Evolutionary conservation across 2,888 invertebrate species (phyloP).

Genomic region (Philopedon plagiatum): DNA sequence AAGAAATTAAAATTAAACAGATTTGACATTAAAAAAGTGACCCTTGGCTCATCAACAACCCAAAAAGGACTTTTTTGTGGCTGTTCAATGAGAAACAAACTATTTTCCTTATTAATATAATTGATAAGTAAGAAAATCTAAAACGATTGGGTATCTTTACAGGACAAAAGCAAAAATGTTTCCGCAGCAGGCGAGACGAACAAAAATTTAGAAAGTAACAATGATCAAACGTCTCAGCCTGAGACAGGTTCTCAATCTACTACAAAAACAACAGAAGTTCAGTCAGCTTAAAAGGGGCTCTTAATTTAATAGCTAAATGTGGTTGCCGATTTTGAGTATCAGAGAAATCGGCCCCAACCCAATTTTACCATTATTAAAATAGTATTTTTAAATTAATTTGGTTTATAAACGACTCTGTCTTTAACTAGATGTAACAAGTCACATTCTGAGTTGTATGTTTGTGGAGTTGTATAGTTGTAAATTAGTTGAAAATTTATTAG

Average conservation of each 20-base stretch:
- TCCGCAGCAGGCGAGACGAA: conserved; percentile 67
- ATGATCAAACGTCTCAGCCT: conserved; percentile 59
- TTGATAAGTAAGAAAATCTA: conserved; percentile 34
- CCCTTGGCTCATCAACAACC: conserved; percentile 29
- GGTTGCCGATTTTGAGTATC: conserved; percentile 25
- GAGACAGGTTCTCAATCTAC: conserved; percentile 60
- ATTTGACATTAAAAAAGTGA: conserved; percentile 34
- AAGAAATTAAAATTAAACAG: not conserved
- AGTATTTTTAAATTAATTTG: conserved; percentile 24
- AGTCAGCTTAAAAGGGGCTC: conserved; percentile 56
- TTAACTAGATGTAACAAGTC: conserved; percentile 29
- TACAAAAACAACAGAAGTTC: conserved; percentile 60
- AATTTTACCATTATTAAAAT: conserved; percentile 27
- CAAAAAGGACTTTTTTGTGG: conserved; percentile 26
- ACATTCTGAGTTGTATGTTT: conserved; percentile 34
- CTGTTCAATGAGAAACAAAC: conserved; percentile 26
- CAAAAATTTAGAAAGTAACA: conserved; percentile 63
- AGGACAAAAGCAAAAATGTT: conserved; percentile 69
- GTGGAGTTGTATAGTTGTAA: conserved; percentile 43
- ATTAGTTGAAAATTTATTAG: conserved; percentile 18
- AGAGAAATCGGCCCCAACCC: conserved; percentile 24
- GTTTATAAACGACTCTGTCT: conserved; percentile 17
- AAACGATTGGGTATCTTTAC: conserved; percentile 67
- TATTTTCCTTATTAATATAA: conserved; percentile 15
- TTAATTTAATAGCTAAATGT: conserved; percentile 27